These are phyloP conservation scores for Coracias cyanogaster DNA, from an alignment of 2,797 vertebrate genomes.

Conservation along the genomic window DNA sequence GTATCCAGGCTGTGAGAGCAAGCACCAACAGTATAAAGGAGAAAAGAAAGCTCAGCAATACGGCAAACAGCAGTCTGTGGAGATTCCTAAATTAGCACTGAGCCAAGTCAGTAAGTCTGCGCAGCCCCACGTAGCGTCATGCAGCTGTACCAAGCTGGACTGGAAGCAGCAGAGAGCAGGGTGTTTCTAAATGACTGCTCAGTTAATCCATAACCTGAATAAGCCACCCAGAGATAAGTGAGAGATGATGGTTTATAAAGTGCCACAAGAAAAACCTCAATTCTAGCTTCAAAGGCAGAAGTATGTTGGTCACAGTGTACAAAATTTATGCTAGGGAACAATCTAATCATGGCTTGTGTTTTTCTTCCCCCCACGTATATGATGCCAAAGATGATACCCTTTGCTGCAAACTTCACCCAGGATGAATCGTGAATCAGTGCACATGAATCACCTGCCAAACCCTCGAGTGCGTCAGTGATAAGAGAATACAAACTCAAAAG, in stretches of 20 bases:
- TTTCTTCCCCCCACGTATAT: fast-evolving
- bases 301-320: not conserved
- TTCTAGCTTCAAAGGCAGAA: not conserved
- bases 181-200: not conserved
- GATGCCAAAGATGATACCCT: not conserved
- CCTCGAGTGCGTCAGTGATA: not conserved
- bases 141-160: not conserved
- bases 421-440: not conserved
- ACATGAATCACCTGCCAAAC: slow-evolving; percentile 42
- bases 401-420: not conserved
- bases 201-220: slow-evolving; percentile 1
- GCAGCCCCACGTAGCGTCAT: not conserved
- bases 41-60: not conserved
- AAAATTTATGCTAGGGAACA: not conserved
- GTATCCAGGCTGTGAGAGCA: not conserved
- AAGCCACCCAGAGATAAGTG: not conserved
- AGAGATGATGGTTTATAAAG: not conserved
- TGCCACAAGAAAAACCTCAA: not conserved
- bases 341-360: fast-evolving
- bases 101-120: not conserved
- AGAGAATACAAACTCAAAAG: not conserved
- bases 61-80: not conserved
- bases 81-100: not conserved
- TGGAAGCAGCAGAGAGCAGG: not conserved
- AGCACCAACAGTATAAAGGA: not conserved